phyloP scores from a whole-genome alignment of 1,140 invertebrate species.

The Drosophila pandora region DNA sequence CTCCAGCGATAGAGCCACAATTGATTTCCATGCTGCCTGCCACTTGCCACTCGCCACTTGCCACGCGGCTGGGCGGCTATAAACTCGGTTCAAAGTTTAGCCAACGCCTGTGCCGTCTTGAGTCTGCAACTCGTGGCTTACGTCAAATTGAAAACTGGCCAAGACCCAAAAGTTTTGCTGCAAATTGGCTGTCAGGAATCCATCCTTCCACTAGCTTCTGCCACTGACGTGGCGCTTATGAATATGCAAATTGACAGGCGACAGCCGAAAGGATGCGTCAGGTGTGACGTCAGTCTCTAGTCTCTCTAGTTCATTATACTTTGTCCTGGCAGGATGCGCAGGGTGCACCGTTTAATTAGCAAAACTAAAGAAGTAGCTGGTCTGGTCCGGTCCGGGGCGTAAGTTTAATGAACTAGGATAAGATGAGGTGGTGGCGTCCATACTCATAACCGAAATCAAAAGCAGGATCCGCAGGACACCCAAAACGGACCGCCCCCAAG shows the following conservation, averaged over 20 bases:
- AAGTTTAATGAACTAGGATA: conserved; percentile 73
- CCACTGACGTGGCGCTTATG: conserved; percentile 32
- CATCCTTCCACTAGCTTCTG: conserved; percentile 9
- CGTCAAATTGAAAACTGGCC: conserved; percentile 58
- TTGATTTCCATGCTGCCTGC: conserved; percentile 34
- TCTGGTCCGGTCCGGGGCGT: conserved; percentile 18
- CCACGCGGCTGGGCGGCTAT: conserved; percentile 15
- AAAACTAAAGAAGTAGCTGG: conserved; percentile 32
- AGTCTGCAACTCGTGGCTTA: conserved; percentile 24
- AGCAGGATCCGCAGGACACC: conserved; percentile 26
- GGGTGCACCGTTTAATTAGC: conserved; percentile 64
- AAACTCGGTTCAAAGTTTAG: conserved; percentile 39
- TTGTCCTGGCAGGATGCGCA: conserved; percentile 45
- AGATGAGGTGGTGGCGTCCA: conserved; percentile 6
- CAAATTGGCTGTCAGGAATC: conserved; percentile 51
- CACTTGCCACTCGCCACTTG: conserved; percentile 10
- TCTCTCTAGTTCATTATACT: conserved; percentile 66
- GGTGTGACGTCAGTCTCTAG: conserved; percentile 54
- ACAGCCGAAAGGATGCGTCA: conserved; percentile 28
- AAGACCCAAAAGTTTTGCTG: conserved; percentile 47
- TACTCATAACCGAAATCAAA: conserved; percentile 63
- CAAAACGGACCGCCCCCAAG: conserved; percentile 23
- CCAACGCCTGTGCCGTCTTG: not conserved
- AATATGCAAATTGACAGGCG: conserved; percentile 68
- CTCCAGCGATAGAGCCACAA: conserved; percentile 11